Evolutionary conservation across 2,888 invertebrate species (phyloP).

Genomic region (Neria commutata): DNA sequence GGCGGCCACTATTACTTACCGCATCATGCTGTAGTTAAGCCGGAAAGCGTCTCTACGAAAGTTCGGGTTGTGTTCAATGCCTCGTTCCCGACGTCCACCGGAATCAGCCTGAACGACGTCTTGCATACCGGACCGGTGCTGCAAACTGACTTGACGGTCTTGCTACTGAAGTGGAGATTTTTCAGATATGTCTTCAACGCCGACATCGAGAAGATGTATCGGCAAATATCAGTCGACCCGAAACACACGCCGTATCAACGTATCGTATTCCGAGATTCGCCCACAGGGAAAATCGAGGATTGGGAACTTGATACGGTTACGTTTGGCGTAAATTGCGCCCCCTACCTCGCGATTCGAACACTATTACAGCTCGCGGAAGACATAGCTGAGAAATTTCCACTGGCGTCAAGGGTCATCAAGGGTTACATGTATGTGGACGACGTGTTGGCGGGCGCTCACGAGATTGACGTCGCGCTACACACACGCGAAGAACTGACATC

Average conservation of each 20-base stretch:
- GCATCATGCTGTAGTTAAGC: not conserved
- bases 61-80: not conserved
- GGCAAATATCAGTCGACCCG: conserved; percentile 15
- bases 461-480: not conserved
- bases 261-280: too few relatives aligned
- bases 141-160: not conserved
- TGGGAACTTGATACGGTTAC: conserved; percentile 25
- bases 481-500: too few relatives aligned
- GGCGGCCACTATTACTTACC: not conserved
- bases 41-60: not conserved
- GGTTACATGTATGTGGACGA: too few relatives aligned
- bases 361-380: too few relatives aligned
- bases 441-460: conserved; percentile 13
- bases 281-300: conserved; percentile 11
- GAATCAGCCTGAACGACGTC: not conserved
- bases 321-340: too few relatives aligned
- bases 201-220: not conserved
- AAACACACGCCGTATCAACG: too few relatives aligned
- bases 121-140: not conserved
- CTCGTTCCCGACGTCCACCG: not conserved
- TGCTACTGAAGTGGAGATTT: not conserved
- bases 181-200: not conserved
- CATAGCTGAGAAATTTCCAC: too few relatives aligned
- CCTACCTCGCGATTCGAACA: too few relatives aligned
- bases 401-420: too few relatives aligned